phyloP scores from a whole-genome alignment of 2,888 invertebrate genomes.

The Himalopsyche tibetana region DNA sequence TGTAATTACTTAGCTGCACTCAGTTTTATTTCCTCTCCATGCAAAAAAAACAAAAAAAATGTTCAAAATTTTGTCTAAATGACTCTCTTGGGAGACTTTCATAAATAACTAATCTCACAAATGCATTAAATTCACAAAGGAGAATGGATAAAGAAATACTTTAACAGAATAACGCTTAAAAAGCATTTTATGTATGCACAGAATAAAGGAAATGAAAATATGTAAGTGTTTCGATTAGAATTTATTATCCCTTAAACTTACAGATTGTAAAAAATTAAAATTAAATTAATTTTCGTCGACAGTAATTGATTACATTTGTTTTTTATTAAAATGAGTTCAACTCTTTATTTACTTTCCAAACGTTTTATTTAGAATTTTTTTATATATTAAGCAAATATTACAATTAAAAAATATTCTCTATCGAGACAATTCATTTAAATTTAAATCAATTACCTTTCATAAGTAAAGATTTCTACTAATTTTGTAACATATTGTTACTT shows the following conservation, averaged over 20 bases:
- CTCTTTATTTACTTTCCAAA: too few relatives aligned
- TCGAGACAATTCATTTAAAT: too few relatives aligned
- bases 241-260: background rate
- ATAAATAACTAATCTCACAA: slow-evolving; percentile 34
- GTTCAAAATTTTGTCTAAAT: background rate
- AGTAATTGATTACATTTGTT: too few relatives aligned
- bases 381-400: too few relatives aligned
- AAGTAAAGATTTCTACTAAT: too few relatives aligned
- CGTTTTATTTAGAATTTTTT: too few relatives aligned
- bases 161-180: background rate
- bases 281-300: too few relatives aligned
- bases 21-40: slow-evolving; percentile 2
- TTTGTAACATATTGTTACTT: too few relatives aligned
- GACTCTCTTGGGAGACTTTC: slow-evolving; percentile 18
- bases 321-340: too few relatives aligned
- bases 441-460: too few relatives aligned
- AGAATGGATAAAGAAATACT: slow-evolving; percentile 2
- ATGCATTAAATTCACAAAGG: slow-evolving; percentile 16
- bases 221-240: slow-evolving; percentile 4
- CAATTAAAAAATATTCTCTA: too few relatives aligned
- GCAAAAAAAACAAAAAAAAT: background rate
- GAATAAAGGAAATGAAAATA: background rate
- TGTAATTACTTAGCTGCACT: slow-evolving; percentile 10
- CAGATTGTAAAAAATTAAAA: too few relatives aligned
- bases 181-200: background rate